Evolutionary conservation across 2,113 vertebrate species (phyloP), one percentile per base, ranked within the genome.

Genomic region (Corydoras maculifer): DNA sequence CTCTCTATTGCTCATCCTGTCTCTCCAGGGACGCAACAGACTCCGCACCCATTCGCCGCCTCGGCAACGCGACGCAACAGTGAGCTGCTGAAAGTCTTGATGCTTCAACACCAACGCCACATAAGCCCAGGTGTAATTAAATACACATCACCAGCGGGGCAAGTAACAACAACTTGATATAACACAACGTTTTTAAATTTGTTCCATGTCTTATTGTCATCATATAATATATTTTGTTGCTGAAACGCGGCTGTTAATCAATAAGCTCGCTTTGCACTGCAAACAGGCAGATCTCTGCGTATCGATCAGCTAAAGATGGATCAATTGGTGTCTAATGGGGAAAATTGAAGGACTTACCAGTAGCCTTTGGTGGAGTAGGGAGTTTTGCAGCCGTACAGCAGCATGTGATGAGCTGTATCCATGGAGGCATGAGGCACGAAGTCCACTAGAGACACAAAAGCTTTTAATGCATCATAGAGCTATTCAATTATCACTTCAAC

Each of bases 401-500:
- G 83, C 97, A 99, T 97, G 78, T 99, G 97, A 78, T 99, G 97
- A 67, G 94, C 93, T 13, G 93, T 98, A 69, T 96, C 90, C 97
- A 99, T 99, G 74, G 87, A 96, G 81, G 94, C 96, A 74, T 88
- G 91, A 80, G 97, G 97, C 61, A 91, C 88, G 84, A 98, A 99
- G 88, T 98, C 95, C 90, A 99, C 97, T 99, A 87, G 49, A 81
- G 64, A 82, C 8, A 86, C 5, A 0, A 5, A 4, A 12, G 48
- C 13, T 6, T 66, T 61, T 53, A 43, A 43, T 5, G 48, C 3
- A 15, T 13, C 13, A 12, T 2, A 6, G 5, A 3, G 11, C 51
- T 53, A 51, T 25, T 43, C 4, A 43, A 43, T 43, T 2, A 43
- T 5, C 2, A 43, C 32, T 43, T 43, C 4, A 43, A 43, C 35